These are phyloP conservation scores for Mastigias papua DNA, from an alignment of 30 jellyfish, hydroid and myxozoan genomes.

Conservation along the genomic window DNA sequence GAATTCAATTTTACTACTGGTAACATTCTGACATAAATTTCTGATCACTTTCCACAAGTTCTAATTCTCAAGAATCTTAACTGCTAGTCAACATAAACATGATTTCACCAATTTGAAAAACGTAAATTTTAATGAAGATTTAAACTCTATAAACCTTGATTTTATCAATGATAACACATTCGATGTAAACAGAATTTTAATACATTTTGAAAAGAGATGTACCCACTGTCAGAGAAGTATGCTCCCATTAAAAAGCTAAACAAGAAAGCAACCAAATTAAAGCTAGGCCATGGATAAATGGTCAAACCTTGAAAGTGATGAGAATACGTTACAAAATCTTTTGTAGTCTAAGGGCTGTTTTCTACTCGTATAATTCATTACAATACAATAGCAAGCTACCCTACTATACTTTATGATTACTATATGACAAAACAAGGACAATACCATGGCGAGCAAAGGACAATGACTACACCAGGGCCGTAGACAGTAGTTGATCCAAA, in stretches of 20 bases:
- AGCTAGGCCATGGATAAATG: slow-evolving; percentile 23
- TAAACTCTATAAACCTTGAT: slow-evolving; percentile 16
- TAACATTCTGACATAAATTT: too few species aligned
- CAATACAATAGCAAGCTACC: too few species aligned
- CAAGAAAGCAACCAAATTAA: slow-evolving; percentile 15
- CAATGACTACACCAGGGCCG: too few species aligned
- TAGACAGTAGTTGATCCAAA: too few species aligned
- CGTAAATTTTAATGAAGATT: background rate
- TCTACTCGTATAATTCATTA: too few species aligned
- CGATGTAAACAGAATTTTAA: background rate
- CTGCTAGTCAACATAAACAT: background rate
- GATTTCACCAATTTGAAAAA: background rate
- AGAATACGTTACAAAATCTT: slow-evolving; percentile 3
- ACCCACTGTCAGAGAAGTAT: slow-evolving; percentile 31
- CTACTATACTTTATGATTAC: too few species aligned
- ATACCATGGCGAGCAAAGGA: too few species aligned
- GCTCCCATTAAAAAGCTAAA: slow-evolving; percentile 23
- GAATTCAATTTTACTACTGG: background rate
- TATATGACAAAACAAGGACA: too few species aligned
- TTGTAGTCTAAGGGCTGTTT: slow-evolving; percentile 10
- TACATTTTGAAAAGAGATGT: slow-evolving; percentile 13
- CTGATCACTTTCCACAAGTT: background rate
- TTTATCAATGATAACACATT: slow-evolving; percentile 4
- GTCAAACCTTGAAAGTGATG: slow-evolving; percentile 4
- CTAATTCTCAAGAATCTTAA: slow-evolving; percentile 1